Percentiles rank a stretch among this genome's conserved stretches.
Evolutionary conservation across 2,797 vertebrate species (phyloP).

Genomic region (Potorous gilbertii): DNA sequence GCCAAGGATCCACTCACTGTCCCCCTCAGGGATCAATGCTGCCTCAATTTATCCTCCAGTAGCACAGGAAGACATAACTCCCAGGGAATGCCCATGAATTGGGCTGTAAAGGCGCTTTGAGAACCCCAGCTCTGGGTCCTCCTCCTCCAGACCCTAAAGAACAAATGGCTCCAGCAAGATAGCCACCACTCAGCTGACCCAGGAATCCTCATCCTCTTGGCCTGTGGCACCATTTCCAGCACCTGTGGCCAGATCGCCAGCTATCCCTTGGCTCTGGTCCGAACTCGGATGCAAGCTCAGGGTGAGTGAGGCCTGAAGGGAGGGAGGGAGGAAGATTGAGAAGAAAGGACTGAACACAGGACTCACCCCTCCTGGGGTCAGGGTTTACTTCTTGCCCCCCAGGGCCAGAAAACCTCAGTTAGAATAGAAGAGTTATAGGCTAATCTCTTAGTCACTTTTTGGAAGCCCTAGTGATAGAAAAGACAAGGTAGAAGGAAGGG

Average conservation of each 20-base stretch:
- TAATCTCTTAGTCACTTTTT: neutral
- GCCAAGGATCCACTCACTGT: neutral
- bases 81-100: neutral
- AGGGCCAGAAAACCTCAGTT: neutral
- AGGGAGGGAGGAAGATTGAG: neutral
- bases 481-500: neutral
- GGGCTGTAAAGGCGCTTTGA: neutral
- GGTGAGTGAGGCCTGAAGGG: conserved; percentile 80
- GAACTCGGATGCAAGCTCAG: conserved; percentile 86
- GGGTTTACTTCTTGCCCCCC: neutral
- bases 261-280: conserved; percentile 84
- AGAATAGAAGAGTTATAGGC: neutral
- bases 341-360: neutral
- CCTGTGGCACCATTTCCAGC: conserved; percentile 84
- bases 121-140: neutral
- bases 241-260: conserved; percentile 86
- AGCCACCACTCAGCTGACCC: conserved; percentile 79
- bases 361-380: neutral
- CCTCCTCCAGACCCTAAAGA: conserved; percentile 82
- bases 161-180: conserved; percentile 82
- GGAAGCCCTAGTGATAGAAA: neutral
- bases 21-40: neutral
- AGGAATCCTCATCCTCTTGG: conserved; percentile 82
- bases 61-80: neutral
- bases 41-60: neutral